Conservation (phyloP, 2,888 invertebrate genomes). For the Eilema sororculum region DNA sequence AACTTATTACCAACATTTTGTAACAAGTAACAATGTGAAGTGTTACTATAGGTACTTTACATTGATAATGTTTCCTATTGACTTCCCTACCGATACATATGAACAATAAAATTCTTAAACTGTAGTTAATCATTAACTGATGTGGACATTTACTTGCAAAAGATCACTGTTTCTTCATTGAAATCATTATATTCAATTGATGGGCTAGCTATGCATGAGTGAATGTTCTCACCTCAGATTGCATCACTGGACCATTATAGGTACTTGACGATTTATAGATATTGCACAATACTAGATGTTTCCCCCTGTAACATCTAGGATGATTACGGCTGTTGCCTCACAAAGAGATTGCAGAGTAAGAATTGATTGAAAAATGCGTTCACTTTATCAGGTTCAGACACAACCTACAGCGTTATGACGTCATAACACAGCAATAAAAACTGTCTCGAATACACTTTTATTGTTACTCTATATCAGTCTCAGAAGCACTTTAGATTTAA, state of each 20-base stretch:
- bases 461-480: conserved; percentile 40
- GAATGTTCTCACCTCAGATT: conserved; percentile 42
- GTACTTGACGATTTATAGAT: conserved; percentile 23
- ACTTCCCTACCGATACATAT: background rate
- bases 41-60: background rate
- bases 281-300: conserved; percentile 37
- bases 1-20: no score
- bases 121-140: background rate
- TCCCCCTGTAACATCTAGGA: conserved; percentile 27
- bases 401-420: conserved; percentile 17
- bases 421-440: conserved; percentile 9
- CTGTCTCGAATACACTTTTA: conserved; percentile 14
- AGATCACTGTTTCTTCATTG: conserved; percentile 27
- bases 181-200: conserved; percentile 28
- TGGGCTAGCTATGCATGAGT: conserved; percentile 40
- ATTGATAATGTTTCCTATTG: background rate
- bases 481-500: conserved; percentile 36
- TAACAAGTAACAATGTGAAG: no score
- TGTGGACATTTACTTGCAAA: background rate
- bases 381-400: conserved; percentile 26
- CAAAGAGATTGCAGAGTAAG: conserved; percentile 27
- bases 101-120: background rate
- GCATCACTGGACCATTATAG: conserved; percentile 35
- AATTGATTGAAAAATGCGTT: conserved; percentile 22
- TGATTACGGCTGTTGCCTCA: conserved; percentile 42